Percentiles rank a stretch among this genome's conserved stretches.
These are phyloP conservation scores for Hydrolagus affinis DNA, from an alignment of 2,113 vertebrate genomes.

Conservation along the genomic window DNA sequence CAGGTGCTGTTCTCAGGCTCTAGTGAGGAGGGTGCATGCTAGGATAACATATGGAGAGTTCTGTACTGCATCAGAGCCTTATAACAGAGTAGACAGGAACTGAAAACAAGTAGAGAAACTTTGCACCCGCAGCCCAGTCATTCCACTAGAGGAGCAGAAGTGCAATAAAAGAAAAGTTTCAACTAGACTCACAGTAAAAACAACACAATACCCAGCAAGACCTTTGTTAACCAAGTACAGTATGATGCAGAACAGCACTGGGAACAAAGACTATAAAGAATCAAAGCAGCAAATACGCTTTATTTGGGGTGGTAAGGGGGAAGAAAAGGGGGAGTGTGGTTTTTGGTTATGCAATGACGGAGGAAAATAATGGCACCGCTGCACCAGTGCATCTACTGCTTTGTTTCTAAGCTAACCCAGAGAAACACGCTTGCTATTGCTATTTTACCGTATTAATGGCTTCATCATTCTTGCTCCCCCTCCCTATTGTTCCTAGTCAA, in stretches of 20 bases:
- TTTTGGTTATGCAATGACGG: neutral
- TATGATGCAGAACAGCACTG: constrained; percentile 2
- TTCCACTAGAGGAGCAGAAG: neutral
- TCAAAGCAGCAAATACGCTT: neutral
- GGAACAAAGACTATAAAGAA: neutral
- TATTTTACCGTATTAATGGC: no score
- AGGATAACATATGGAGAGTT: neutral
- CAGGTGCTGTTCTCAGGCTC: neutral
- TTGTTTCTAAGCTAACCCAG: neutral
- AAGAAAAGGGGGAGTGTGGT: neutral
- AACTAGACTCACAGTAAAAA: neutral
- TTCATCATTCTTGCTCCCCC: no score
- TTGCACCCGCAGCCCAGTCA: neutral
- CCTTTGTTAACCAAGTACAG: neutral
- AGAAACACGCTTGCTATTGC: neutral
- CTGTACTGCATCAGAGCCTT: neutral
- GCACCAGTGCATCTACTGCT: neutral
- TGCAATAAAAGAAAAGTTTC: neutral
- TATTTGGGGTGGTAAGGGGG: no score
- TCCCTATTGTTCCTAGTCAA: no score
- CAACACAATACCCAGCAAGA: neutral
- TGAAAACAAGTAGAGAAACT: neutral
- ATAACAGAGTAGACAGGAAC: neutral
- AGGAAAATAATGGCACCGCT: neutral
- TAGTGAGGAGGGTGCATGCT: no score